A percentile compares a stretch with the other conserved stretches of the same genome.
Conservation (phyloP, 2,888 invertebrate species). For the Ophion ventricosus region DNA sequence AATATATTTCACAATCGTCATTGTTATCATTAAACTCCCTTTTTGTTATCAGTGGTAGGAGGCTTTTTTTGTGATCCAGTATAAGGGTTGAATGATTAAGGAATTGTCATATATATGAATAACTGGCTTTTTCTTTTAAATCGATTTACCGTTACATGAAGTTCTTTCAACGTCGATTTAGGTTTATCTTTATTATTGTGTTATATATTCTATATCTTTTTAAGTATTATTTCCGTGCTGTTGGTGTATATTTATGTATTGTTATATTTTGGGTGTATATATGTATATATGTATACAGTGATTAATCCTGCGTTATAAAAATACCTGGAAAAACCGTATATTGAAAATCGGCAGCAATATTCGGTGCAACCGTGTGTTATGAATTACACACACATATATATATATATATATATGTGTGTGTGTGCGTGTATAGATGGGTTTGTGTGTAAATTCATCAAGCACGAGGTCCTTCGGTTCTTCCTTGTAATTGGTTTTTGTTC, state of each 20-base stretch:
- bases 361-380: constrained; percentile 12
- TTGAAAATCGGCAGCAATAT: constrained; percentile 63
- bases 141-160: constrained; percentile 28
- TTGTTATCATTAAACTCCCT: constrained; percentile 62
- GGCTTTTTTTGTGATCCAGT: constrained; percentile 21
- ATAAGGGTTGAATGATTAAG: constrained; percentile 17
- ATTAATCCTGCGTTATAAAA: constrained; percentile 66
- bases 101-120: constrained; percentile 63
- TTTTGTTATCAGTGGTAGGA: constrained; percentile 29
- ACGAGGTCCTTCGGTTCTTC: constrained; percentile 4
- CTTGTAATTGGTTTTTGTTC: constrained; percentile 46
- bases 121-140: constrained; percentile 67
- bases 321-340: constrained; percentile 62
- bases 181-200: constrained; percentile 19
- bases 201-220: constrained; percentile 51
- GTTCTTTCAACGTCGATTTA: constrained; percentile 36
- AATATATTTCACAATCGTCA: constrained; percentile 77
- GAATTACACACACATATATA: constrained; percentile 11
- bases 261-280: constrained; percentile 17
- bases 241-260: constrained; percentile 38
- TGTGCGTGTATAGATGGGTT: not conserved
- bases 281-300: constrained; percentile 39
- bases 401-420: not conserved
- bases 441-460: constrained; percentile 7
- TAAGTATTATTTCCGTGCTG: constrained; percentile 50